Percentiles rank a stretch among this genome's conserved stretches.
phyloP scores from a whole-genome alignment of 2,888 invertebrate species.

The Athalia rosae region DNA sequence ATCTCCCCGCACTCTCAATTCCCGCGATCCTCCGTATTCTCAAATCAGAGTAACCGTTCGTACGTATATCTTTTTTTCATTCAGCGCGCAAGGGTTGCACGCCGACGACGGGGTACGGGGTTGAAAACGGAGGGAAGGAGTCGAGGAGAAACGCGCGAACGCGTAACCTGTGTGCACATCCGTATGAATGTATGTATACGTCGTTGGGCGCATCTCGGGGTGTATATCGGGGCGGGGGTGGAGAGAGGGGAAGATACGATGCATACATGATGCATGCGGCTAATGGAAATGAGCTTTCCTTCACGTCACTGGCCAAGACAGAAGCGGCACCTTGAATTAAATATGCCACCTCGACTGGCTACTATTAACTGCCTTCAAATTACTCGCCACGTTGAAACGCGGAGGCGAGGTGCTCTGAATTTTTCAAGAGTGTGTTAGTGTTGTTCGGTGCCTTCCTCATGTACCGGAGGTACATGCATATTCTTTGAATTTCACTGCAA shows the following conservation, averaged over 20 bases:
- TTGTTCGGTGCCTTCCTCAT: constrained; percentile 2
- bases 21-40: not conserved
- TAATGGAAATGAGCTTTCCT: constrained; percentile 53
- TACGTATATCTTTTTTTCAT: not conserved
- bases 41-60: not conserved
- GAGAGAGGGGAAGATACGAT: constrained; percentile 28
- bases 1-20: not conserved
- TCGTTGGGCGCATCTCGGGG: constrained; percentile 50
- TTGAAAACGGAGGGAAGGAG: not conserved
- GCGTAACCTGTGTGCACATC: not conserved
- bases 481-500: not conserved
- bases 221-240: constrained; percentile 15
- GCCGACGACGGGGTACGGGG: too few species aligned
- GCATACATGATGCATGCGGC: constrained; percentile 51
- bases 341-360: constrained; percentile 46
- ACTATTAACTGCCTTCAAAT: constrained; percentile 55
- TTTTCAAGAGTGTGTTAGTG: constrained; percentile 49
- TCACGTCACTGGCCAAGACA: constrained; percentile 46
- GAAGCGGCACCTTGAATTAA: constrained; percentile 44
- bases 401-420: constrained; percentile 48
- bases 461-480: not conserved
- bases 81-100: not conserved
- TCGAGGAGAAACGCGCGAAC: not conserved
- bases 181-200: constrained; percentile 71
- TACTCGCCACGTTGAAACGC: constrained; percentile 48